Conservation (phyloP, 2,113 vertebrate species). For the Oncorhynchus clarkii region DNA sequence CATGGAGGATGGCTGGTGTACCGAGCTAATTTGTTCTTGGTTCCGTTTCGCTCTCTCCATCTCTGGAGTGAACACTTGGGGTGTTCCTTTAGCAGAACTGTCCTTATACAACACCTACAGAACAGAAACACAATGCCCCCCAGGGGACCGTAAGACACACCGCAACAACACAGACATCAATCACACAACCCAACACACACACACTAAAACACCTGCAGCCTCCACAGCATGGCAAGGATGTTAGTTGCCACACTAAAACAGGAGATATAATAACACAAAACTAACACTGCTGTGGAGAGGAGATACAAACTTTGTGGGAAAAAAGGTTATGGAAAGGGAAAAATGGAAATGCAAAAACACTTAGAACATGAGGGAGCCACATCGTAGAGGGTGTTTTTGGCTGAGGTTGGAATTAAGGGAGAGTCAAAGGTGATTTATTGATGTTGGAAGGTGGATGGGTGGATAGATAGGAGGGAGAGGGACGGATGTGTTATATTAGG, state of each 20-base stretch:
- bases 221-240: neutral
- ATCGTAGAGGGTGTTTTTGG: neutral
- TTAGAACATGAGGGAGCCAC: neutral
- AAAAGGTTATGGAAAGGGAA: constrained; percentile 5
- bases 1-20: constrained; percentile 68
- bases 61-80: constrained; percentile 90
- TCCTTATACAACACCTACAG: constrained; percentile 93
- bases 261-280: neutral
- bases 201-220: neutral
- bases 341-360: neutral
- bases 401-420: constrained; percentile 7
- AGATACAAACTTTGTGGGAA: neutral
- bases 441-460: constrained; percentile 22
- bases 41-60: constrained; percentile 96
- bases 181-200: neutral
- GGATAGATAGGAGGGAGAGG: neutral
- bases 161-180: neutral
- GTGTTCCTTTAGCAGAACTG: constrained; percentile 86
- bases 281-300: neutral
- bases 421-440: constrained; percentile 14
- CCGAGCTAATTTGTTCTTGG: constrained; percentile 98
- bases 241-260: neutral
- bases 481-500: neutral
- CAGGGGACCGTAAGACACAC: constrained; percentile 64
- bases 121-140: constrained; percentile 69